These are phyloP conservation scores for Tragelaphus buxtoni DNA, from an alignment of 2,113 vertebrate genomes.

Conservation along the genomic window DNA sequence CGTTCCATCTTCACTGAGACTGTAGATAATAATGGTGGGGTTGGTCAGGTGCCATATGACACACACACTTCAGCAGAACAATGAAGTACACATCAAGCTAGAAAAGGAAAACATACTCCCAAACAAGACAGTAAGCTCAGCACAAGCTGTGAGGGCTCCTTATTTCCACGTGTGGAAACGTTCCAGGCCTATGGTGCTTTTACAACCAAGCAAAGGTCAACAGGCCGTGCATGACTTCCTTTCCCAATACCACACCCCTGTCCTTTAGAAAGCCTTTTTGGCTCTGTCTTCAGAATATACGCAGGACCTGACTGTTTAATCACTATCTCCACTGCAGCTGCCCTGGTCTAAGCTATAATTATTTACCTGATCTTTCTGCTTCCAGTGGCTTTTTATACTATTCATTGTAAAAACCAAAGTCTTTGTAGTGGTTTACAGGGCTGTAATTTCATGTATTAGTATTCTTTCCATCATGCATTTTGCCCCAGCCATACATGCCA, in stretches of 20 bases:
- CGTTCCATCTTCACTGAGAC: rapidly evolving
- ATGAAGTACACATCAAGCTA: background rate
- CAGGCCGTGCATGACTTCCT: background rate
- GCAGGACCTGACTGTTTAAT: background rate
- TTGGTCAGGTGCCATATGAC: background rate
- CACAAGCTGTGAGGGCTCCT: background rate
- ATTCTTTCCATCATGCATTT: background rate
- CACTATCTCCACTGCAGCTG: background rate
- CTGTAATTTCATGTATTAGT: background rate
- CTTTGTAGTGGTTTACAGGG: background rate
- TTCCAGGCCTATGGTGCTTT: background rate
- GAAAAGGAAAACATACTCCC: background rate
- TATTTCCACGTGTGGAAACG: background rate
- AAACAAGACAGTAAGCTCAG: background rate
- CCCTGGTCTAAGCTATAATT: background rate
- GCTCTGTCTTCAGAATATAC: background rate
- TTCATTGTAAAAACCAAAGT: background rate
- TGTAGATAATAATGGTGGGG: too few relatives aligned
- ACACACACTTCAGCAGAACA: background rate
- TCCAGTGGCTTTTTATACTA: background rate
- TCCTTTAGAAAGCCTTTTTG: background rate
- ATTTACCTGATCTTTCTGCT: background rate
- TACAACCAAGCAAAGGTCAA: background rate
- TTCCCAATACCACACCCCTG: background rate
- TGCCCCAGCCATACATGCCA: background rate